Evolutionary conservation across 2,113 vertebrate species (phyloP), one percentile per base, ranked within the genome.

Genomic region (Podarcis muralis): DNA sequence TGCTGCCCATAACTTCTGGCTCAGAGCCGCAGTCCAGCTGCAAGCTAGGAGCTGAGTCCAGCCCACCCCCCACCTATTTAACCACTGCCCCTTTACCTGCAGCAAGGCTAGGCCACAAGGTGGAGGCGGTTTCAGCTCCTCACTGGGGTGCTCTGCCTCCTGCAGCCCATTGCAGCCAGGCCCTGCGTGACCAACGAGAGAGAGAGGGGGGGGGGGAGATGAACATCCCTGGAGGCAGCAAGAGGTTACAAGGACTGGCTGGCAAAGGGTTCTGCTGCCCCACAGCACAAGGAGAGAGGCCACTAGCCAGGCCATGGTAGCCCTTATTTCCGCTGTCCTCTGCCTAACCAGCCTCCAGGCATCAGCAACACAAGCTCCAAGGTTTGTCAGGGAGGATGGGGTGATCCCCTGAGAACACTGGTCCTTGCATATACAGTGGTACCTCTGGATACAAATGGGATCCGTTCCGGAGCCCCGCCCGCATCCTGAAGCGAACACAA

Each of bases 41-140:
- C 40, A 15, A 62, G 16, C 53, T 4, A 57, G 87, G 13, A 59
- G 48, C 30, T 5, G 4, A 22, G 9, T 4, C 30, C 15, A 2
- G 4, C 32, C 23, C 48, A 4, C 13, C 66, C 75, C 66, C 53
- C 8, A 5, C 3, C n/a, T 23, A 0, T 48, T 11, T 57, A 72
- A 57, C 65, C 30, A 2, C 59, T 48, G 27, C 76, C 57, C 57
- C 23, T 65, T 15, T 96, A 95, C 95, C 94, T 96, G 92, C 69
- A 83, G 90, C 15, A 0, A 32, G 0, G 86, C 23, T 0, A 8
- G 16, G 81, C 87, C 2, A 1, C 12, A 89, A 0, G 65, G 57
- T 3, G 81, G 69, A 0, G 57, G 43, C 2, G 77, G 48, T 0
- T 2, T 43, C 0, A 1, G 81, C 15, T 88, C 43, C 65, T 53